Conservation (phyloP, 2,797 vertebrate species). For the Calcarius lapponicus region DNA sequence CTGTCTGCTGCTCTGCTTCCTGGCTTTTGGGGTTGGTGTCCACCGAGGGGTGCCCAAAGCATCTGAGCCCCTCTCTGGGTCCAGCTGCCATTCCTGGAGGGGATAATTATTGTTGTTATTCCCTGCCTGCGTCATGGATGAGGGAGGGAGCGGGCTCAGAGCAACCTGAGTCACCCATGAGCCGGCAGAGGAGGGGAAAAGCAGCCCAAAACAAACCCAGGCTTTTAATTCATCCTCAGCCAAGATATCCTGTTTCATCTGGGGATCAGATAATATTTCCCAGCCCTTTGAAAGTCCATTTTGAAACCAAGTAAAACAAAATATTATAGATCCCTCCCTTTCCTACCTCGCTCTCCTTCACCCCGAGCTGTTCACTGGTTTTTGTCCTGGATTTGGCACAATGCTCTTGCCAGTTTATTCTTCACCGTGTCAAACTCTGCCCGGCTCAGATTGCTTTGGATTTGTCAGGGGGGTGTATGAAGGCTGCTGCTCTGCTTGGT, state of each 20-base stretch:
- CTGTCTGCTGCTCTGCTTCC: background rate
- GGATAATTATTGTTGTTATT: fast-evolving
- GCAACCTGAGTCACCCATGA: fast-evolving
- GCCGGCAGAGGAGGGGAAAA: background rate
- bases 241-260: background rate
- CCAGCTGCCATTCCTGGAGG: fast-evolving
- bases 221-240: background rate
- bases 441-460: background rate
- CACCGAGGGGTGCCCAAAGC: background rate
- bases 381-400: background rate
- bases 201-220: background rate
- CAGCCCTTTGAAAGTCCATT: background rate
- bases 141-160: background rate
- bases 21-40: fast-evolving
- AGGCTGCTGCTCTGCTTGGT: background rate
- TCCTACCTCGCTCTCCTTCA: background rate
- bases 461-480: background rate
- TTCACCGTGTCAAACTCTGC: background rate
- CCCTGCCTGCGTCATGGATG: fast-evolving
- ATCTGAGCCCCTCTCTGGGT: fast-evolving
- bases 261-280: background rate
- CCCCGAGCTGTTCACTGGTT: background rate
- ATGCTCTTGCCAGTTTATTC: background rate
- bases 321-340: background rate
- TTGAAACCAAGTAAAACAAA: background rate